Evolutionary conservation across 2,888 invertebrate genomes (phyloP), one percentile per base, ranked within the genome.

Genomic region (Pterostichus niger): DNA sequence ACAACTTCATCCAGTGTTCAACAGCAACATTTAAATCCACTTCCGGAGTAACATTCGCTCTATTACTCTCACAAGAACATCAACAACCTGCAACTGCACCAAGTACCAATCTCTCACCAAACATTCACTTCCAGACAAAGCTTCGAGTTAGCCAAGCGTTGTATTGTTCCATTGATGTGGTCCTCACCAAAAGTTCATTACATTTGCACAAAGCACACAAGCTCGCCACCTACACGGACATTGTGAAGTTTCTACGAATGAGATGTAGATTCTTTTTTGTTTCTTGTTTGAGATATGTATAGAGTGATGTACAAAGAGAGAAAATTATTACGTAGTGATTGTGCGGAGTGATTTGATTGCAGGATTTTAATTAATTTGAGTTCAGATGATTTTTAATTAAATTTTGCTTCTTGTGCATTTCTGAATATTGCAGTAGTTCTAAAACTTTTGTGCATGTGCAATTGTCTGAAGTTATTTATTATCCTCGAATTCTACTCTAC

Each of bases 301-400:
- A 24, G 24, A 24, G 24, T 3, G 24, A 24, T 24, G 24, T 3
- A 2, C 24, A 24, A 24, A 24, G 49, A 49, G 24, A 1, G 0
- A 17, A 17, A 56, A 17, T 17, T 15, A 56, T 56, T 56, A 17
- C 17, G 56, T 24, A 52, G 52, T 13, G 13, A 64, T 64, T 35
- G 33, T 64, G 13, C 35, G 64, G 35, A 64, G 11, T 11, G n/a
- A 64, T 71, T 40, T 71, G 68, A 71, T 44, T 61, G 9, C 44
- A 15, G 46, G 68, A 71, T 71, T 64, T 64, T 71, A 71, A 71
- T 71, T 71, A 71, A 71, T 71, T 71, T 44, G 17, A 71, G 44
- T 71, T 71, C 44, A 17, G 13, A 44, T 71, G 44, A 71, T 71
- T 71, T 71, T 71, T 71, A 71, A 71, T 71, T 71, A 44, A 71